Percentiles rank a stretch among this genome's conserved stretches.
Evolutionary conservation across 2,113 vertebrate genomes (phyloP).

Genomic region (Zeus faber): DNA sequence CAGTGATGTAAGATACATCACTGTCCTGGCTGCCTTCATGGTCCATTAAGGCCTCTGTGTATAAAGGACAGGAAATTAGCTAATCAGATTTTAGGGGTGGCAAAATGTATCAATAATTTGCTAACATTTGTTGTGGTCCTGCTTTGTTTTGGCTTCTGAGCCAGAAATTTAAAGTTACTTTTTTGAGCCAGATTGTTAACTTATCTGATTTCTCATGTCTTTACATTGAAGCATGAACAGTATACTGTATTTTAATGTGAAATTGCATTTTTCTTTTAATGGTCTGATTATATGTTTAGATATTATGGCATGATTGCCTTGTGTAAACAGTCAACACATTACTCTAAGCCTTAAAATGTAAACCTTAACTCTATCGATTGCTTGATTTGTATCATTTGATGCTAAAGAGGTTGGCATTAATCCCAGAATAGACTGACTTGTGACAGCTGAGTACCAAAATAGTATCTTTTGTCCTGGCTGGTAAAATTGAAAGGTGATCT

Average conservation of each 20-base stretch:
- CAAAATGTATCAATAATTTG: constrained; percentile 14
- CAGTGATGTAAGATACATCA: too few relatives aligned
- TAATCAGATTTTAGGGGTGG: constrained; percentile 18
- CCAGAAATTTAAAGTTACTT: too few relatives aligned
- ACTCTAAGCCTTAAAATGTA: neutral
- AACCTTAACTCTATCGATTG: neutral
- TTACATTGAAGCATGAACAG: too few relatives aligned
- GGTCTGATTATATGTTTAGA: too few relatives aligned
- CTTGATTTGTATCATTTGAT: neutral
- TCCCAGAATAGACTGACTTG: neutral
- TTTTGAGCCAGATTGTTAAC: too few relatives aligned
- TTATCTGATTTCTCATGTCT: too few relatives aligned
- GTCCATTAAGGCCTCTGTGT: constrained; percentile 24
- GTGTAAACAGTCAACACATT: too few relatives aligned
- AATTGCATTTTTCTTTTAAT: too few relatives aligned
- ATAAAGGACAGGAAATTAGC: constrained; percentile 18
- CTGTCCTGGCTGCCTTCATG: constrained; percentile 26
- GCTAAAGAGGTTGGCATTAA: neutral
- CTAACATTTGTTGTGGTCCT: constrained; percentile 4
- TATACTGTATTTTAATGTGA: too few relatives aligned
- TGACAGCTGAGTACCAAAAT: constrained; percentile 10
- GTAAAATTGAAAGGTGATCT: constrained; percentile 6
- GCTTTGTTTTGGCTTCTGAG: too few relatives aligned
- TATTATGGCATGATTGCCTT: too few relatives aligned
- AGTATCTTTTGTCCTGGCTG: constrained; percentile 12